Conservation (phyloP, 2,888 invertebrate genomes). For the Acanthosepion esculentum region DNA sequence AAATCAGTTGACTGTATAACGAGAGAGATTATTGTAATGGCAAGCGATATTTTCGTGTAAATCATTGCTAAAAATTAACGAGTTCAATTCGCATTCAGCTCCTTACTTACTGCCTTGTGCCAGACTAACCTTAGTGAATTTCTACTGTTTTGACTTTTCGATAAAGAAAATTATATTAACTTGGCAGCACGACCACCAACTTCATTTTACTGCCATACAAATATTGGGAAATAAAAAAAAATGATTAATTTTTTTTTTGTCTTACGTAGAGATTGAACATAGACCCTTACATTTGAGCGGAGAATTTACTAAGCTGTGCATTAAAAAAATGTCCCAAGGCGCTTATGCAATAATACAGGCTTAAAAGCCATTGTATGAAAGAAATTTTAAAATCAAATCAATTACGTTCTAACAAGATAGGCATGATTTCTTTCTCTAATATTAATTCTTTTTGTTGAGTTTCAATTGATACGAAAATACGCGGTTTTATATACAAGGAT, state of each 20-base stretch:
- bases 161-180: too few relatives aligned
- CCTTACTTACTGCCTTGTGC: too few relatives aligned
- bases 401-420: not conserved
- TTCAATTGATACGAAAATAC: not conserved
- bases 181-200: too few relatives aligned
- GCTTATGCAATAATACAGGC: not conserved
- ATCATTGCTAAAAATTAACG: too few relatives aligned
- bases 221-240: not conserved
- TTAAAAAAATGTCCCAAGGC: not conserved
- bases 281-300: not conserved
- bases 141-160: too few relatives aligned
- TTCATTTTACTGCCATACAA: not conserved
- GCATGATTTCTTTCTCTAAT: not conserved
- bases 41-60: too few relatives aligned
- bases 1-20: too few relatives aligned
- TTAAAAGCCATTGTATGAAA: not conserved
- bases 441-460: not conserved
- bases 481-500: not conserved
- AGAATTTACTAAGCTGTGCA: not conserved
- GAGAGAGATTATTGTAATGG: too few relatives aligned
- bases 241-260: not conserved
- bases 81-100: too few relatives aligned
- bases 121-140: too few relatives aligned
- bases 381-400: not conserved
- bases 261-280: not conserved